Evolutionary conservation across 2,113 vertebrate species (phyloP).

Genomic region (Nansenia antarctica): DNA sequence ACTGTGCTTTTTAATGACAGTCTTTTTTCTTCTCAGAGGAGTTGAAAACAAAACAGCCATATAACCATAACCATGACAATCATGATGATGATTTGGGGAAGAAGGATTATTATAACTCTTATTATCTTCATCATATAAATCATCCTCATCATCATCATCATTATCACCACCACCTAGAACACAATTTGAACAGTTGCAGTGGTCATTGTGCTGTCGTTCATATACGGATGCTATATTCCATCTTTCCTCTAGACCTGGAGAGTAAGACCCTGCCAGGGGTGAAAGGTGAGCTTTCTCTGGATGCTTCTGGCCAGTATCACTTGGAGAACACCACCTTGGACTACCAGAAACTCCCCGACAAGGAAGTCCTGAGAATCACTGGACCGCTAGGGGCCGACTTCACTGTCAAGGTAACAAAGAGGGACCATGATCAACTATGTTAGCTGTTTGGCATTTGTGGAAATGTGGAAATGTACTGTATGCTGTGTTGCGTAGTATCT

Average conservation of each 20-base stretch:
- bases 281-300: conserved; percentile 84
- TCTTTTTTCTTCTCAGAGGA: neutral
- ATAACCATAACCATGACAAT: too few species aligned
- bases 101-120: too few species aligned
- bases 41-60: too few species aligned
- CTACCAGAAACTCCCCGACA: conserved; percentile 92
- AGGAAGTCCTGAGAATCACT: conserved; percentile 87
- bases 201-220: neutral
- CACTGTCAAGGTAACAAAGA: conserved; percentile 86
- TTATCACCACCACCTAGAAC: neutral
- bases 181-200: neutral
- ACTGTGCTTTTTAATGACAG: neutral
- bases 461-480: too few species aligned
- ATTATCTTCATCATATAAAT: neutral
- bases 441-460: neutral
- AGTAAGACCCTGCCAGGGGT: conserved; percentile 89
- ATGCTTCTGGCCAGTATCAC: conserved; percentile 79
- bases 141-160: neutral
- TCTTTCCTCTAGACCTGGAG: conserved; percentile 83
- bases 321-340: conserved; percentile 91
- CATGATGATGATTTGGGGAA: too few species aligned
- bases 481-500: too few species aligned
- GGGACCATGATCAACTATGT: neutral
- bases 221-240: neutral
- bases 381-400: conserved; percentile 93